These are phyloP conservation scores for Congeria kusceri DNA, from an alignment of 2,888 invertebrate genomes.

Conservation along the genomic window DNA sequence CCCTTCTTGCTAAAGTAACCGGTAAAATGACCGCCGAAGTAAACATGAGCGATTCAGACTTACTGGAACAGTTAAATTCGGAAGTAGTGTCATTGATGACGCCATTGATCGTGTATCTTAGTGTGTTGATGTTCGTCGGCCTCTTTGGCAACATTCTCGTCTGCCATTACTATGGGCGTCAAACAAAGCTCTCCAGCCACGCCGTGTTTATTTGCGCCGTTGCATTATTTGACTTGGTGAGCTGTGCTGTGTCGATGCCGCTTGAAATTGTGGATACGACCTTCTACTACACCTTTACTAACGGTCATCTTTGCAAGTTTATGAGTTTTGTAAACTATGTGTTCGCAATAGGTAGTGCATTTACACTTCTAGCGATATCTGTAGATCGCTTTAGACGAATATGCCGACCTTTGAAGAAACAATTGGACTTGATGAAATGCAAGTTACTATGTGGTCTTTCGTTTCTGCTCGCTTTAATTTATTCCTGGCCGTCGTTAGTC, in stretches of 20 bases:
- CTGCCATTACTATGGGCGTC: slow-evolving; percentile 11
- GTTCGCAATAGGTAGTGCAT: slow-evolving; percentile 13
- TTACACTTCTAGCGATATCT: slow-evolving; percentile 26
- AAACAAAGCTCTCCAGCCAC: slow-evolving; percentile 11
- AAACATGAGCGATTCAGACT: no score
- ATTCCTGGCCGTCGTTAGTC: slow-evolving; percentile 19
- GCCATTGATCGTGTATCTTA: slow-evolving; percentile 29
- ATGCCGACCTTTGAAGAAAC: slow-evolving; percentile 21
- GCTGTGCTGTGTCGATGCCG: slow-evolving; percentile 32
- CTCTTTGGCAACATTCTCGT: slow-evolving; percentile 38
- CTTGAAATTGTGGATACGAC: slow-evolving; percentile 29
- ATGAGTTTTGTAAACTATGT: slow-evolving; percentile 28
- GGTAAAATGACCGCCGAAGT: no score
- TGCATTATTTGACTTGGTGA: slow-evolving; percentile 22
- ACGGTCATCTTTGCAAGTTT: slow-evolving; percentile 21
- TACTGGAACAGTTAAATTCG: no score
- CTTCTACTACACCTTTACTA: slow-evolving; percentile 27
- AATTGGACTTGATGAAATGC: slow-evolving; percentile 5
- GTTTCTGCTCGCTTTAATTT: not conserved
- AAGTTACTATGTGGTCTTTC: not conserved
- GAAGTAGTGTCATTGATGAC: slow-evolving; percentile 6
- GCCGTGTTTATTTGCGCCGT: slow-evolving; percentile 29
- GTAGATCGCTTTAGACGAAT: slow-evolving; percentile 29
- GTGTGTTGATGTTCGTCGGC: slow-evolving; percentile 27
- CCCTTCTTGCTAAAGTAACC: no score